A percentile compares a stretch with the other conserved stretches of the same genome.
These are phyloP conservation scores for Thamnophis elegans DNA, from an alignment of 2,797 vertebrate species.

Conservation along the genomic window DNA sequence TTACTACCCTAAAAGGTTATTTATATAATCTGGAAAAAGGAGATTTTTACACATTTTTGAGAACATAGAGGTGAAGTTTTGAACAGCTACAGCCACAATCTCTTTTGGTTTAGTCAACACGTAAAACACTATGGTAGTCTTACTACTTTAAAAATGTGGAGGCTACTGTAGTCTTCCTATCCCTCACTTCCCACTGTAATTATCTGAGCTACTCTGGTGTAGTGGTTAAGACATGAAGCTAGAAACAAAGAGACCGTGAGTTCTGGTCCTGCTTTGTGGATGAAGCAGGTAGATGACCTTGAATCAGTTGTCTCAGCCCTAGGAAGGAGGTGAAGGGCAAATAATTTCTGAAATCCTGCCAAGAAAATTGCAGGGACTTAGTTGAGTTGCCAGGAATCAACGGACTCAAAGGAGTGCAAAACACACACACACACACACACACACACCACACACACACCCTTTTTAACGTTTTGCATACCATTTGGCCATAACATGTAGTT, in stretches of 20 bases:
- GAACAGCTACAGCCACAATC: not conserved
- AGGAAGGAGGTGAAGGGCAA: not conserved
- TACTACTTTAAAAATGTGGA: not conserved
- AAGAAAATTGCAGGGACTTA: not conserved
- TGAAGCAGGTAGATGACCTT: not conserved
- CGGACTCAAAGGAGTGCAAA: not conserved
- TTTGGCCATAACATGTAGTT: not conserved
- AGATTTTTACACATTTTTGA: not conserved
- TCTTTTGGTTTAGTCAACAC: not conserved
- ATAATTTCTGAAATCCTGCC: not conserved
- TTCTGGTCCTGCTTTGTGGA: not conserved
- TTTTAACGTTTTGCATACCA: not conserved
- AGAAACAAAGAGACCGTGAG: not conserved
- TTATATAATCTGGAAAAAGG: not conserved
- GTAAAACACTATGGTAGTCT: not conserved
- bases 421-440: not conserved
- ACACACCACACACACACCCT: not conserved
- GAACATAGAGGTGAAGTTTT: not conserved
- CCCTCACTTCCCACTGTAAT: not conserved
- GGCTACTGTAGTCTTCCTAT: not conserved
- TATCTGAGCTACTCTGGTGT: not conserved
- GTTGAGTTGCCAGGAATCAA: not conserved
- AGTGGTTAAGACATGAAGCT: not conserved
- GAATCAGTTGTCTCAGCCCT: not conserved
- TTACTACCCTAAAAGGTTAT: not conserved